phyloP scores from a whole-genome alignment of 2,797 vertebrate species.

The Halcyon chelicuti region DNA sequence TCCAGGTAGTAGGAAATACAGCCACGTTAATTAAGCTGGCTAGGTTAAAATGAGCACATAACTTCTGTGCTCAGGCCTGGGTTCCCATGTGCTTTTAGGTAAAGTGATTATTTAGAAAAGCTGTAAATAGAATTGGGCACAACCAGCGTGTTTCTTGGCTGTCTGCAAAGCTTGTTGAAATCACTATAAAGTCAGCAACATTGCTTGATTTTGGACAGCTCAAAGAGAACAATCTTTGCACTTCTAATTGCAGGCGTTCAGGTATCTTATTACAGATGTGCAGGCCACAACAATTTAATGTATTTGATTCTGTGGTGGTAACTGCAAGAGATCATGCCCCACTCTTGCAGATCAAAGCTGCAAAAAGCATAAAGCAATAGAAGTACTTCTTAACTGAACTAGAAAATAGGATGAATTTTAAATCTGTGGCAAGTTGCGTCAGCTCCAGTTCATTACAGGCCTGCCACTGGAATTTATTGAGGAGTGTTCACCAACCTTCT shows the following conservation, averaged over 20 bases:
- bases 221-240: background rate
- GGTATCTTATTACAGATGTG: background rate
- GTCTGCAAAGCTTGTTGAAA: background rate
- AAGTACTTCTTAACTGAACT: background rate
- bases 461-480: background rate
- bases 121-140: background rate
- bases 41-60: background rate
- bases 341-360: background rate
- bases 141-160: background rate
- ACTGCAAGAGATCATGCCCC: background rate
- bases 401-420: background rate
- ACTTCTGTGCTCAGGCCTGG: background rate
- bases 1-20: background rate
- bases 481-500: background rate
- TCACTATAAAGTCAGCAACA: background rate
- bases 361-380: background rate
- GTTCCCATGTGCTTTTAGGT: background rate
- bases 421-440: background rate
- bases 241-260: background rate
- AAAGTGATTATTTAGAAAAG: background rate
- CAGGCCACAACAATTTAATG: background rate
- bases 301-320: background rate
- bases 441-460: background rate
- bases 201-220: background rate
- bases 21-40: background rate